Conservation (phyloP, 2,113 vertebrate species). For the Poeciliopsis occidentalis region DNA sequence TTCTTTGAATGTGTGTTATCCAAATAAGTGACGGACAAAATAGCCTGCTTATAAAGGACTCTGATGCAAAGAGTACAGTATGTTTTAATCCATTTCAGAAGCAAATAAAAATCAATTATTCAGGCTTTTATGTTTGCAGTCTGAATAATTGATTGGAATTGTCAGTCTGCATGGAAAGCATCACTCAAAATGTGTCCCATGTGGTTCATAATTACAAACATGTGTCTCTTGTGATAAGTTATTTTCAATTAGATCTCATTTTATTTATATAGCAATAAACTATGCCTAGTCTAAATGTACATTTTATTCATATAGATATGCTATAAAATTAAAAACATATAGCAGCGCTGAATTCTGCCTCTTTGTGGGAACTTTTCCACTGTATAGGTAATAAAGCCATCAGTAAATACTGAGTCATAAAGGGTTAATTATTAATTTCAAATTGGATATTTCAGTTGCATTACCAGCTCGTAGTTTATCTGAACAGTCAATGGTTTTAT, state of each 20-base stretch:
- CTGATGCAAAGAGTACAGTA: background rate
- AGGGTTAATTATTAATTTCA: conserved; percentile 12
- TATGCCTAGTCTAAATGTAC: background rate
- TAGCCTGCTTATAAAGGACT: background rate
- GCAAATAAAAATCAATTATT: background rate
- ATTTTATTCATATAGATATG: conserved; percentile 6
- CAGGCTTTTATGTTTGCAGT: background rate
- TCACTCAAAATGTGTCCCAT: background rate
- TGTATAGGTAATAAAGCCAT: background rate
- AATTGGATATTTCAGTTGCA: conserved; percentile 13
- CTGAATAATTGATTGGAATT: background rate
- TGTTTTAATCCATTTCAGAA: no score
- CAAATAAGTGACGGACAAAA: no score
- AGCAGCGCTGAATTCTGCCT: no score
- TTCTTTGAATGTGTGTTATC: no score
- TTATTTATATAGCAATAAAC: background rate
- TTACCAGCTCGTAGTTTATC: conserved; percentile 11
- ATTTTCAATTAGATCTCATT: background rate
- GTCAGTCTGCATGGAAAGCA: background rate
- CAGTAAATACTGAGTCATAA: conserved; percentile 3
- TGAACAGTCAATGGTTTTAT: background rate
- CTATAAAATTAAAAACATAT: background rate
- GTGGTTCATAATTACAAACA: background rate
- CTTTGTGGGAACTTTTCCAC: background rate
- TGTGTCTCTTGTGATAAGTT: background rate